Percentiles rank a stretch among this genome's conserved stretches.
These are phyloP conservation scores for Phylloscopus collybita DNA, from an alignment of 2,797 vertebrate species.

Conservation along the genomic window DNA sequence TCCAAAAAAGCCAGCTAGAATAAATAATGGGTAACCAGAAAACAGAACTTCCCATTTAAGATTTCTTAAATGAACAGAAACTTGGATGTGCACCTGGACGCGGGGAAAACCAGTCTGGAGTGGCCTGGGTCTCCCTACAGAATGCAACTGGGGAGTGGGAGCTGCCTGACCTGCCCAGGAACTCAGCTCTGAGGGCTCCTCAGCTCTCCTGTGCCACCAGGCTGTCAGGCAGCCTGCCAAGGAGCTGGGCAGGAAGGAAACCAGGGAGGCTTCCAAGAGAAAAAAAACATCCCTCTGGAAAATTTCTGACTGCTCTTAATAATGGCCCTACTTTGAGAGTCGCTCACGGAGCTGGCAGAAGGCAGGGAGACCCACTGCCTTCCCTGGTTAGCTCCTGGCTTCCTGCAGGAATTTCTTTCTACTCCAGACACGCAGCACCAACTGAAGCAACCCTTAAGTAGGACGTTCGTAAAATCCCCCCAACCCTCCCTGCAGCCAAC, in stretches of 20 bases:
- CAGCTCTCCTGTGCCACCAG: slow-evolving; percentile 29
- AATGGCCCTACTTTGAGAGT: slow-evolving; percentile 18
- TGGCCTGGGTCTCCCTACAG: not conserved
- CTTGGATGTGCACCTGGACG: not conserved
- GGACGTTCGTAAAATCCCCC: not conserved
- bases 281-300: slow-evolving; percentile 57
- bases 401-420: not conserved
- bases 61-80: not conserved
- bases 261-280: slow-evolving; percentile 39
- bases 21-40: not conserved
- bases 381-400: not conserved
- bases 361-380: not conserved
- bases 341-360: slow-evolving; percentile 17
- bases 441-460: not conserved
- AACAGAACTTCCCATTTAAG: not conserved
- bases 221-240: slow-evolving; percentile 34
- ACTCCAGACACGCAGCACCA: not conserved
- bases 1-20: not conserved
- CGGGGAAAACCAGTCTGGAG: not conserved
- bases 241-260: slow-evolving; percentile 60
- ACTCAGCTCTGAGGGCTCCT: not conserved
- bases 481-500: not conserved
- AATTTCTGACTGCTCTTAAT: slow-evolving; percentile 42
- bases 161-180: slow-evolving; percentile 2
- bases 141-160: not conserved